A percentile compares a stretch with the other conserved stretches of the same genome.
Conservation (phyloP, 2,113 vertebrate species). For the Tonatia bakeri region DNA sequence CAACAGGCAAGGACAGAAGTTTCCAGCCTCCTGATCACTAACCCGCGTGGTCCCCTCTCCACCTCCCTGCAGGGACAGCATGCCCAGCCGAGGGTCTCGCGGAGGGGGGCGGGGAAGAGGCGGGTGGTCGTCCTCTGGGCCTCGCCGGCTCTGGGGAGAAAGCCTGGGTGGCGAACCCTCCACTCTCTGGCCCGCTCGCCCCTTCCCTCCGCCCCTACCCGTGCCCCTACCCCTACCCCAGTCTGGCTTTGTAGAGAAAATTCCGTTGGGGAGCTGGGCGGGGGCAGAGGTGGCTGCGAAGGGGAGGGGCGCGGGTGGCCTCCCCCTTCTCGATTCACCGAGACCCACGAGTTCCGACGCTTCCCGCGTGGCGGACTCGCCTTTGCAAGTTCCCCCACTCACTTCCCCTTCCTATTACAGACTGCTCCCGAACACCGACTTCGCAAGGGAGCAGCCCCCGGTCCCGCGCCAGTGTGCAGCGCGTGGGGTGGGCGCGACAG, state of each 20-base stretch:
- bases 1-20: slow-evolving; percentile 12
- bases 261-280: slow-evolving; percentile 47
- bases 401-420: slow-evolving; percentile 75
- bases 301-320: neutral
- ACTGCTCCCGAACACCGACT: slow-evolving; percentile 63
- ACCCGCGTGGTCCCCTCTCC: neutral
- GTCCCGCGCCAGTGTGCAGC: slow-evolving; percentile 46
- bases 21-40: neutral
- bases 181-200: neutral
- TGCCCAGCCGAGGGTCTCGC: neutral
- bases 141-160: slow-evolving; percentile 42
- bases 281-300: neutral
- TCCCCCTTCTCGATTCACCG: neutral
- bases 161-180: slow-evolving; percentile 46
- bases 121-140: slow-evolving; percentile 45
- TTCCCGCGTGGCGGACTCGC: slow-evolving; percentile 52
- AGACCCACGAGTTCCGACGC: slow-evolving; percentile 46
- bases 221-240: neutral
- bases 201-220: slow-evolving; percentile 9
- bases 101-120: slow-evolving; percentile 1
- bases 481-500: slow-evolving; percentile 51
- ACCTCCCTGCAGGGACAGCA: neutral
- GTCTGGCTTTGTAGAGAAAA: slow-evolving; percentile 45
- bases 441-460: slow-evolving; percentile 62
- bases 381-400: slow-evolving; percentile 68